Evolutionary conservation across 2,113 vertebrate species (phyloP).

Genomic region (Ammospiza nelsoni): DNA sequence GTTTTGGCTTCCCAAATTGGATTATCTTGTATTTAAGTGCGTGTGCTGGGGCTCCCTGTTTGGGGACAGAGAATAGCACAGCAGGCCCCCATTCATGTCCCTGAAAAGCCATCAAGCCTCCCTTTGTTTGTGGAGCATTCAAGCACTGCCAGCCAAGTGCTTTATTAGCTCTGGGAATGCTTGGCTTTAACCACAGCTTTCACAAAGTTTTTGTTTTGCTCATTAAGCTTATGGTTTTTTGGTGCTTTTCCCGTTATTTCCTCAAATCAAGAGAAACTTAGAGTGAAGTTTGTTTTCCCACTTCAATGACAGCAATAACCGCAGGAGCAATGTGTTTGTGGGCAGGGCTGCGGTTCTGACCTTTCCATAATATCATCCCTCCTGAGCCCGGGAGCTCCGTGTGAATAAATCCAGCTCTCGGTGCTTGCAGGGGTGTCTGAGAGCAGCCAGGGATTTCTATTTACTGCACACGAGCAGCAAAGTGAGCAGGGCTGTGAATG

Average conservation of each 20-base stretch:
- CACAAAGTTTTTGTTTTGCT: background rate
- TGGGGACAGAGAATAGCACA: background rate
- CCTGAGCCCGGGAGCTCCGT: background rate
- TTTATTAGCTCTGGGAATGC: background rate
- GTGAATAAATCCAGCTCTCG: fast-evolving
- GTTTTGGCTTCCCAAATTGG: background rate
- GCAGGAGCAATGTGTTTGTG: fast-evolving
- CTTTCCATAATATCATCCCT: fast-evolving
- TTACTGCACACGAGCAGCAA: fast-evolving
- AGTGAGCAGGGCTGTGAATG: background rate
- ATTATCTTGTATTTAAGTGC: background rate
- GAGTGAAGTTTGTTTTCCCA: background rate
- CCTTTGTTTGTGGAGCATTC: background rate
- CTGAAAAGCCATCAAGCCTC: background rate
- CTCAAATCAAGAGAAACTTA: background rate
- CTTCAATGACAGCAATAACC: background rate
- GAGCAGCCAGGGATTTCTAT: background rate
- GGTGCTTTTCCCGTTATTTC: background rate
- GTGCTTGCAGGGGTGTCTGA: background rate
- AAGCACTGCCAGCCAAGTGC: fast-evolving
- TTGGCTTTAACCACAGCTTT: background rate
- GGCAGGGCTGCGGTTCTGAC: background rate
- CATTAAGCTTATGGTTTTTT: background rate
- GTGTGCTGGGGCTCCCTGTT: background rate
- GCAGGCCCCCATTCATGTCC: background rate